Conservation (phyloP, 1,140 invertebrate genomes). For the Druon quercuslanigerum region DNA sequence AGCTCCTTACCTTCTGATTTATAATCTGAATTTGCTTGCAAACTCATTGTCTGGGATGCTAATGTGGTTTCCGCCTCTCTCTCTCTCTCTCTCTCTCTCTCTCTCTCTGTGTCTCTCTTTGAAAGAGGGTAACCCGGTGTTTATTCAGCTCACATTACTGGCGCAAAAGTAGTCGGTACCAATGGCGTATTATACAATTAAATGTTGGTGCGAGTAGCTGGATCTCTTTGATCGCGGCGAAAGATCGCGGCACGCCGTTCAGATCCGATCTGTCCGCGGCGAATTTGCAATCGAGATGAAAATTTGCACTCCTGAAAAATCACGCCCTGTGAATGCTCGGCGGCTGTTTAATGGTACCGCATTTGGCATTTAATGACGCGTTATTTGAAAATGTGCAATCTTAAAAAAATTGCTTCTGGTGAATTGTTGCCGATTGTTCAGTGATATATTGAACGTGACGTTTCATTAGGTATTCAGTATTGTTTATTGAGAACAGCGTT, state of each 20-base stretch:
- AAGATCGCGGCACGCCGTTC: conserved; percentile 41
- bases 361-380: conserved; percentile 17
- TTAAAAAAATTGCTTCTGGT: neutral
- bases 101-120: conserved; percentile 6
- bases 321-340: conserved; percentile 6
- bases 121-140: neutral
- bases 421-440: neutral
- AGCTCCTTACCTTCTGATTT: conserved; percentile 44
- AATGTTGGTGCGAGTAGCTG: neutral
- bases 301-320: conserved; percentile 32
- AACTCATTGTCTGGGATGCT: conserved; percentile 54
- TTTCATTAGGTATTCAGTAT: neutral
- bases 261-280: conserved; percentile 42
- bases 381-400: neutral
- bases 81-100: conserved; percentile 28
- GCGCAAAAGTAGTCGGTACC: conserved; percentile 15
- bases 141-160: conserved; percentile 13
- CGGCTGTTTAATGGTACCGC: conserved; percentile 10
- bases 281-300: conserved; percentile 30
- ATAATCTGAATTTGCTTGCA: conserved; percentile 53
- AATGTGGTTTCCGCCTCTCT: conserved; percentile 39
- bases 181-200: conserved; percentile 26
- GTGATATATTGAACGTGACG: neutral
- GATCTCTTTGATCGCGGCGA: conserved; percentile 20
- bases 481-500: neutral